Base-by-base conservation (phyloP, 2,888 invertebrate genomes). In the Escarpia spicata region DNA sequence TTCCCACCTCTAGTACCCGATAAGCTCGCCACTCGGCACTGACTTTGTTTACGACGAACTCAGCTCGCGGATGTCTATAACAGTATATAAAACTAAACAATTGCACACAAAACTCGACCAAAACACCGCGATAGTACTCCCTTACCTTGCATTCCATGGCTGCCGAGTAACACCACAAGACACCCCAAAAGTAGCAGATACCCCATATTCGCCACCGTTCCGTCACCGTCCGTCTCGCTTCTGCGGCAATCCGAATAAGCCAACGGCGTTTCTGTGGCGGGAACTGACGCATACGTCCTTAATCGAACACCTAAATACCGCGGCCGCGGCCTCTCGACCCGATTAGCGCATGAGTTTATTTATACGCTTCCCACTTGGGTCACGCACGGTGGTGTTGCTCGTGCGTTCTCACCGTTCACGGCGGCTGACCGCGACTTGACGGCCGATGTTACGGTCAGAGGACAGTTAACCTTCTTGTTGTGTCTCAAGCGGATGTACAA, bases 61-160 rank as follows among this genome's bases (percentile, higher is more conserved):
- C 26, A n/a, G 75, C 75, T 6, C 75, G 19, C 19, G n/a, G 6
- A 26, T 75, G 75, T 26, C 75, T n/a, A 26, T 15, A 15, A 52
- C 9, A 75, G 0, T 15, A 75, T n/a, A 26, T 15, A 15, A 52
- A 52, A 75, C 3, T 15, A 75, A 75, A 26, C 60, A 60, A 19
- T 60, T 60, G 19, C 60, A 60, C 60, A 12, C 19, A 75, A 26
- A 26, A 75, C 19, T 75, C 19, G 75, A 26, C 19, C 2, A 26
- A 26, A 75, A 75, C 75, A 26, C 75, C 4, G 26, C 6, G 19
- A 26, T 26, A 52, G 52, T 75, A 19, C 19, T 26, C 26, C n/a
- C 75, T 75, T 75, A 75, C 75, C 75, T 75, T 75, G 75, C 75
- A 75, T 75, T n/a, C 75, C 75, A 26, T 75, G 75, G 75, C n/a